phyloP scores from a whole-genome alignment of 2,113 vertebrate genomes.

The Progne subis region DNA sequence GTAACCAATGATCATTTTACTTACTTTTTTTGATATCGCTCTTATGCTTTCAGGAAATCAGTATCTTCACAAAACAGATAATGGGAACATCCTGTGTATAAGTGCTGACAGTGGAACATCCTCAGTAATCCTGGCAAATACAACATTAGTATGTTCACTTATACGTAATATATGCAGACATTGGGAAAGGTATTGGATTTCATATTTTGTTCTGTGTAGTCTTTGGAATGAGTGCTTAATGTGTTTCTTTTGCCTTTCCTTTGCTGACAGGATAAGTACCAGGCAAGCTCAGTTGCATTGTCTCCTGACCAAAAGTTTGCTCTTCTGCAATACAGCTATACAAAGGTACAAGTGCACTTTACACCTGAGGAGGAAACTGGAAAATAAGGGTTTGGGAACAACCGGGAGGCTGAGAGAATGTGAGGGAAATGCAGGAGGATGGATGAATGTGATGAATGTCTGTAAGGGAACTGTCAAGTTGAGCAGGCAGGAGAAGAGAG shows the following conservation, averaged over 20 bases:
- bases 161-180: not conserved
- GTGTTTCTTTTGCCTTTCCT: conserved; percentile 27
- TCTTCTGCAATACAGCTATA: conserved; percentile 74
- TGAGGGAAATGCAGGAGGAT: not conserved
- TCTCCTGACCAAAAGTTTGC: conserved; percentile 74
- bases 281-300: conserved; percentile 59
- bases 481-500: not conserved
- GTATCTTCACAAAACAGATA: conserved; percentile 71
- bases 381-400: not conserved
- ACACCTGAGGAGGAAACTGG: not conserved
- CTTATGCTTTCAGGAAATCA: conserved; percentile 71
- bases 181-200: conserved; percentile 18
- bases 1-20: not conserved
- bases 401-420: not conserved
- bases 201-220: not conserved
- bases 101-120: conserved; percentile 37
- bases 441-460: not conserved
- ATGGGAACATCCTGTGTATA: conserved; percentile 62
- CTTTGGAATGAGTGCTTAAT: not conserved
- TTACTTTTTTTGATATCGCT: not conserved
- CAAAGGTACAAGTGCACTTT: conserved; percentile 69
- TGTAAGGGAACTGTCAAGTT: not conserved
- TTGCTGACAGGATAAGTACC: conserved; percentile 65
- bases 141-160: conserved; percentile 75
- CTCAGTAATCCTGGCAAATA: conserved; percentile 67